Evolutionary conservation across 2,888 invertebrate genomes (phyloP).

Genomic region (Pristionchus exspectatus): DNA sequence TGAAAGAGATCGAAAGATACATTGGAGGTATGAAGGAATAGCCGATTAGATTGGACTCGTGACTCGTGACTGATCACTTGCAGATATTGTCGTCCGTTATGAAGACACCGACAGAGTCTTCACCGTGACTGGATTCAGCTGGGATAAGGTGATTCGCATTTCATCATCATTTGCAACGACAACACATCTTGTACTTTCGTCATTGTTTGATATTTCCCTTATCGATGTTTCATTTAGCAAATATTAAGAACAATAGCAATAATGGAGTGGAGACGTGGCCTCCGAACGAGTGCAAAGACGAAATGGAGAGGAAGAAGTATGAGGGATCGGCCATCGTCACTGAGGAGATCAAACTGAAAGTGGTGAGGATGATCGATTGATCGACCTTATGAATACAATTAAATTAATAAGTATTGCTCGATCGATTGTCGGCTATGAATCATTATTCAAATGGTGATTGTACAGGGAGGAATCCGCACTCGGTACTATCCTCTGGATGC

Average conservation of each 20-base stretch:
- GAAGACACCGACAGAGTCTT: not conserved
- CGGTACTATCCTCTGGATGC: slow-evolving; percentile 1
- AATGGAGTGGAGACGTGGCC: not conserved
- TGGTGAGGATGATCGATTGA: not conserved
- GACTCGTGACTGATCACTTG: not conserved
- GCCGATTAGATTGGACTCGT: not conserved
- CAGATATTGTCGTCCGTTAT: not conserved
- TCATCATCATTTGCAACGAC: not conserved
- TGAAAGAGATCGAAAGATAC: not conserved
- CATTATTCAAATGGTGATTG: not conserved
- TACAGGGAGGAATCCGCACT: not conserved
- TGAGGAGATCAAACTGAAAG: not conserved
- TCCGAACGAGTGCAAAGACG: not conserved
- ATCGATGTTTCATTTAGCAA: too few relatives aligned
- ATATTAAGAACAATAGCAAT: too few relatives aligned
- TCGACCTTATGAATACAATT: too few relatives aligned
- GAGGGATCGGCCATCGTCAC: not conserved
- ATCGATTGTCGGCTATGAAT: too few relatives aligned
- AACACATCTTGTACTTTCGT: not conserved
- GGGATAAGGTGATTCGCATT: not conserved
- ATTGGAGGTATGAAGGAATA: not conserved
- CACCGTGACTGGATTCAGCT: not conserved
- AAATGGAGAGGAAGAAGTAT: not conserved
- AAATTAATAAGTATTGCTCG: too few relatives aligned
- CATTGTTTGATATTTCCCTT: too few relatives aligned